Base-by-base conservation (phyloP, 2,113 vertebrate genomes). In the Trichechus manatus region DNA sequence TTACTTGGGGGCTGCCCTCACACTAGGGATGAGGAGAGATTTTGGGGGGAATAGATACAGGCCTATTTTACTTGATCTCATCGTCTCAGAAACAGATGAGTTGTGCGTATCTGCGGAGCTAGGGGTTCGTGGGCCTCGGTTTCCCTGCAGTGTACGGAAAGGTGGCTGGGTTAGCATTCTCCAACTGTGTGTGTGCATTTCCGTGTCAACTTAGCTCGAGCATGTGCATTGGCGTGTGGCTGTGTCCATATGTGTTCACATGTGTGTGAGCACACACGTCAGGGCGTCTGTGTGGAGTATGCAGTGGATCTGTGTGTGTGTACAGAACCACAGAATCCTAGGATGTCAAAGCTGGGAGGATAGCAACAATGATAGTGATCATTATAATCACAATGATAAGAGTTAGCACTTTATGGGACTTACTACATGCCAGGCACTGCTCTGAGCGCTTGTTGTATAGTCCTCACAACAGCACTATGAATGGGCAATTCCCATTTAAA, bases 231-330 rank as follows among this genome's bases (percentile, higher is more conserved):
- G 6, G 3, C 19, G 10, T 77, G 47, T 84, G 42, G 25, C 9
- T 36, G n/a, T 56, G 70, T 61, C 74, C 20, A 1, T 6, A 3
- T 3, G 5, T 22, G 42, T n/a, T 39, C 4, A 5, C 20, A 3
- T 9, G 2, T n/a, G 1, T 10, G 27, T 78, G 64, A 47, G 39
- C 36, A 3, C 70, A 36, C 33, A 5, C 0, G 3, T 39, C 63
- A 20, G 4, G 2, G 27, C 2, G 0, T 66, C 22, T 36, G 7
- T 63, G 39, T 39, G 29, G 31, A n/a, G 63, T 2, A 0, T 2
- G 44, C 6, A 4, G 27, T 1, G 10, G 36, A 74, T 36, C 64
- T 86, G 68, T 0, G 0, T 17, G 53, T 42, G 29, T 80, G 31
- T 31, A 27, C 78, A 29, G 87, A 47, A 50, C 5, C 47, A 19